phyloP scores from a whole-genome alignment of 2,797 vertebrate genomes.

The Babyrousa celebensis region DNA sequence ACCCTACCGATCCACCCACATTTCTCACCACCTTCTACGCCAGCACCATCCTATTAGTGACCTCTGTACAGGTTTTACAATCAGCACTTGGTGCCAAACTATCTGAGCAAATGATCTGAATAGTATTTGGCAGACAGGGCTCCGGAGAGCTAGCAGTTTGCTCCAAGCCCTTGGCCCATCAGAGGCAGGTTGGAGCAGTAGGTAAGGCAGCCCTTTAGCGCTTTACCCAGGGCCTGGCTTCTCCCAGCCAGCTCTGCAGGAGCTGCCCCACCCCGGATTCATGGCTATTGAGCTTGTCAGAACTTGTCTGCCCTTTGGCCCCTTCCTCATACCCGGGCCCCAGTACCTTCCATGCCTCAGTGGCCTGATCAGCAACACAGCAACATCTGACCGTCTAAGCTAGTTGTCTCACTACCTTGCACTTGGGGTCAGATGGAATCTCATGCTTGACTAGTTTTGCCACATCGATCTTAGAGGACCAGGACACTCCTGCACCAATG shows the following conservation, averaged over 20 bases:
- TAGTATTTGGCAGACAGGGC: conserved; percentile 37
- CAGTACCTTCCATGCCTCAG: neutral
- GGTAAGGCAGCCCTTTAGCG: conserved; percentile 12
- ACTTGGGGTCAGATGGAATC: neutral
- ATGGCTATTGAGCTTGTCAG: neutral
- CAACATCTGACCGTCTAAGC: neutral
- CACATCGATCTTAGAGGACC: neutral
- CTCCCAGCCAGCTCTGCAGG: neutral
- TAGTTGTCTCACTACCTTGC: neutral
- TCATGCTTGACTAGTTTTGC: neutral
- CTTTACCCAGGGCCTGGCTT: neutral
- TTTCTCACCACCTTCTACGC: conserved; percentile 34
- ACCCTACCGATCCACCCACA: neutral
- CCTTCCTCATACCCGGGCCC: neutral
- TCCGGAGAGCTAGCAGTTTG: conserved; percentile 23
- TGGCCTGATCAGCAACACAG: neutral
- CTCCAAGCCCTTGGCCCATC: neutral
- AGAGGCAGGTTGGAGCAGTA: neutral
- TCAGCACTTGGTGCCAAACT: conserved; percentile 6
- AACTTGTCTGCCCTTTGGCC: conserved; percentile 46
- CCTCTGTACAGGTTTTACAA: conserved; percentile 57
- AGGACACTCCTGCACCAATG: neutral
- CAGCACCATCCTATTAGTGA: conserved; percentile 1
- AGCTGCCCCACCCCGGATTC: conserved; percentile 35
- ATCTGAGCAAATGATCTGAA: neutral